phyloP scores from a whole-genome alignment of 2,113 vertebrate genomes.

The Xenotilapia longispinis region DNA sequence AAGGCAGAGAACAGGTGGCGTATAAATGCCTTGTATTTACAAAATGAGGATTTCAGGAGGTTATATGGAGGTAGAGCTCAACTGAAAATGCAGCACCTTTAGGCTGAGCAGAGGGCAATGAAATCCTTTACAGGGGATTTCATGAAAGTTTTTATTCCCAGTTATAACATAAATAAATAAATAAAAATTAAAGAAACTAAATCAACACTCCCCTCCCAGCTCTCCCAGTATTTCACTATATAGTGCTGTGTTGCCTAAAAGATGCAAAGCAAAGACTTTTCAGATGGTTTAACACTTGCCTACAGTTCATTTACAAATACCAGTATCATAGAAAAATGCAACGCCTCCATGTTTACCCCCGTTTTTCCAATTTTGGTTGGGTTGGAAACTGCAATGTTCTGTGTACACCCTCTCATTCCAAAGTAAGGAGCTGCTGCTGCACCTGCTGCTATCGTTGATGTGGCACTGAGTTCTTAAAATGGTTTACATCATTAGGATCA shows the following conservation, averaged over 20 bases:
- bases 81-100: background rate
- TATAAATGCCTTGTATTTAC: conserved; percentile 11
- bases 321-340: background rate
- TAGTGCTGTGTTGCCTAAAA: background rate
- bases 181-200: background rate
- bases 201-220: background rate
- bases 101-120: background rate
- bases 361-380: background rate
- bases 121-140: background rate
- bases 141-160: background rate
- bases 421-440: background rate
- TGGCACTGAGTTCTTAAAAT: background rate
- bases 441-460: background rate
- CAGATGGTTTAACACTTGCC: background rate
- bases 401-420: background rate
- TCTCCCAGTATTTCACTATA: background rate
- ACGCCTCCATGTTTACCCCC: background rate
- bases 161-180: background rate
- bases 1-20: conserved; percentile 5
- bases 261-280: background rate
- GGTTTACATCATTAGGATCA: background rate
- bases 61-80: background rate
- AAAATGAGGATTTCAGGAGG: conserved; percentile 6
- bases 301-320: background rate
- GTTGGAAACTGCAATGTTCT: background rate